Conservation (phyloP, 2,888 invertebrate species). For the Abrostola triplasia region DNA sequence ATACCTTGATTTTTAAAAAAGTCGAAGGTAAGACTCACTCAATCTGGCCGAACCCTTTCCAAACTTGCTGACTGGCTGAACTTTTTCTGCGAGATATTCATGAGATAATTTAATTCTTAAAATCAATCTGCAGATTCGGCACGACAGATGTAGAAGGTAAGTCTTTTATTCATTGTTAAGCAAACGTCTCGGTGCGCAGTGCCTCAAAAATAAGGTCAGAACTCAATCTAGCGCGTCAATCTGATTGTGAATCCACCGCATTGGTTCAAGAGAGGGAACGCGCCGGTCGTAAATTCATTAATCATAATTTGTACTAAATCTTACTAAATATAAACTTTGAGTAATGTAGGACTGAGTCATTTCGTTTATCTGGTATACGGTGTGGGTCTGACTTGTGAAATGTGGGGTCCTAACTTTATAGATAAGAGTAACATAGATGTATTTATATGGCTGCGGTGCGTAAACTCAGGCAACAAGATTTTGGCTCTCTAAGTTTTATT, state of each 20-base stretch:
- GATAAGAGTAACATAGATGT: neutral
- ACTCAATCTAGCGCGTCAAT: constrained; percentile 55
- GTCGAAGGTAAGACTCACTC: too few relatives aligned
- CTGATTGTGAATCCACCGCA: constrained; percentile 40
- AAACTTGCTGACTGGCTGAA: too few relatives aligned
- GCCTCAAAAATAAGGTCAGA: constrained; percentile 53
- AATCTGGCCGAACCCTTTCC: too few relatives aligned
- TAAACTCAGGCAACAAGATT: too few relatives aligned
- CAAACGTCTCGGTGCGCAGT: constrained; percentile 9
- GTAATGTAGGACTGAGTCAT: constrained; percentile 14
- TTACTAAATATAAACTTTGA: constrained; percentile 17
- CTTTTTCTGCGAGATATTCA: too few relatives aligned
- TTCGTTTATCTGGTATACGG: neutral
- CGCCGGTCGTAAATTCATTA: constrained; percentile 45
- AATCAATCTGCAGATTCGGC: too few relatives aligned
- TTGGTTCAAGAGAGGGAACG: constrained; percentile 5
- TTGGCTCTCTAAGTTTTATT: too few relatives aligned
- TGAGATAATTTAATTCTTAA: too few relatives aligned
- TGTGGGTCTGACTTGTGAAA: neutral
- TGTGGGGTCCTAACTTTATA: neutral
- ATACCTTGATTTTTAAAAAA: too few relatives aligned
- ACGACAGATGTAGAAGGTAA: neutral
- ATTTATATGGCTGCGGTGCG: too few relatives aligned
- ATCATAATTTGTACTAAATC: constrained; percentile 45
- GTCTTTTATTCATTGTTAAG: constrained; percentile 7